Evolutionary conservation across 2,797 vertebrate genomes (phyloP).

Genomic region (Mareca strepera): DNA sequence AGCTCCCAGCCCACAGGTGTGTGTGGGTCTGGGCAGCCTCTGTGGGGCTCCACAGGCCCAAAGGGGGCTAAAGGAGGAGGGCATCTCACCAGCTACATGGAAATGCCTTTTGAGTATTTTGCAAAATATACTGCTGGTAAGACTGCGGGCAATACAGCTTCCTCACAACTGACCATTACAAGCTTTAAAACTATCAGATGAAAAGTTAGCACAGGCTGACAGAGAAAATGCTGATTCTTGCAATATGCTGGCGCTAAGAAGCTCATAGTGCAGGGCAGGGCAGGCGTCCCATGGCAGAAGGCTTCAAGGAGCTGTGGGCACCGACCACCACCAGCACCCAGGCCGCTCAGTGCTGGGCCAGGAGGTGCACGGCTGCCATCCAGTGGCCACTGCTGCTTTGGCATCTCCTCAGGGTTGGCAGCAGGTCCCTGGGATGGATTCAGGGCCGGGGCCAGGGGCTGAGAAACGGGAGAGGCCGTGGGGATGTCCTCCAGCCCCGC

Average conservation of each 20-base stretch:
- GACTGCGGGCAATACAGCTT: neutral
- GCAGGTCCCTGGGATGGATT: neutral
- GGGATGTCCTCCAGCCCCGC: neutral
- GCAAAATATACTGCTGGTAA: neutral
- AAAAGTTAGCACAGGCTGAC: neutral
- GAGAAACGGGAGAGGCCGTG: no score
- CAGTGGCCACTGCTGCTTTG: neutral
- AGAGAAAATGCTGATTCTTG: neutral
- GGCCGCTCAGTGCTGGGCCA: accelerated
- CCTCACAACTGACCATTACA: neutral
- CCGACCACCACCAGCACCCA: accelerated
- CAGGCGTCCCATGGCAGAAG: accelerated
- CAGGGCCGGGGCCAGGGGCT: neutral
- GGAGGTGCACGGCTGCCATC: neutral
- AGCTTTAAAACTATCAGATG: neutral
- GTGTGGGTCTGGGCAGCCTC: neutral
- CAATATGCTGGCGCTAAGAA: accelerated
- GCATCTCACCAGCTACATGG: neutral
- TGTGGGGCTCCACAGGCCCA: neutral
- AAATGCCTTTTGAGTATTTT: neutral
- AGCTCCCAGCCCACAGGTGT: accelerated
- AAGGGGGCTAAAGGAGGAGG: neutral
- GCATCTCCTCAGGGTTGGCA: neutral
- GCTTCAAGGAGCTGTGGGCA: accelerated
- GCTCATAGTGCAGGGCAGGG: accelerated